phyloP scores from a whole-genome alignment of 2,888 invertebrate genomes.

The Ophraella communa region DNA sequence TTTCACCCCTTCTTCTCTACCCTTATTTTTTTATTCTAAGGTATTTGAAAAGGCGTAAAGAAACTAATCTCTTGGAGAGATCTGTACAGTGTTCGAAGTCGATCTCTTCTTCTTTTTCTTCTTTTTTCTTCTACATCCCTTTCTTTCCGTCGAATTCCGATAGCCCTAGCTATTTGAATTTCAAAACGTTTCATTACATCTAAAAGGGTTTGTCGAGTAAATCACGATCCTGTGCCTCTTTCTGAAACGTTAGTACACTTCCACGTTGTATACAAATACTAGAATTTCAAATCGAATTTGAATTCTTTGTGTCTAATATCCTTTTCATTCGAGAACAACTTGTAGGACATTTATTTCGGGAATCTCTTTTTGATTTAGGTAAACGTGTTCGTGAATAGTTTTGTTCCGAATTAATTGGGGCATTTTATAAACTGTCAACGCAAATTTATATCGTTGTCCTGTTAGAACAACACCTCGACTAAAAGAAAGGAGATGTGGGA shows the following conservation, averaged over 20 bases:
- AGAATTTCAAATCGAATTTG: conserved; percentile 46
- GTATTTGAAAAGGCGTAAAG: too few relatives aligned
- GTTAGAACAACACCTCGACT: too few relatives aligned
- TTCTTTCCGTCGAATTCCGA: conserved; percentile 1
- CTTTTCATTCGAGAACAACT: not conserved
- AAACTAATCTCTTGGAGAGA: not conserved
- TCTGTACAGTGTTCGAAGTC: conserved; percentile 1
- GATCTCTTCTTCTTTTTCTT: conserved; percentile 3
- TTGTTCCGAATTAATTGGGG: too few relatives aligned
- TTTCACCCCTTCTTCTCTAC: too few relatives aligned
- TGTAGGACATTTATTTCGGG: not conserved
- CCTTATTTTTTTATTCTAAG: too few relatives aligned
- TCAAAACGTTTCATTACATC: conserved; percentile 59
- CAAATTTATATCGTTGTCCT: too few relatives aligned
- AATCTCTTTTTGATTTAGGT: not conserved
- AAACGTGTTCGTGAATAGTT: not conserved
- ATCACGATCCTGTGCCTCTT: conserved; percentile 32
- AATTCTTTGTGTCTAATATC: conserved; percentile 36
- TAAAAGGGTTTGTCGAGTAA: conserved; percentile 54
- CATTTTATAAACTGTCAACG: too few relatives aligned
- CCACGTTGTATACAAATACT: conserved; percentile 49
- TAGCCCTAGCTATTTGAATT: conserved; percentile 52
- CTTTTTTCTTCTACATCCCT: not conserved
- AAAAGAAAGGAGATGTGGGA: too few relatives aligned
- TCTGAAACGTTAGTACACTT: conserved; percentile 20